Percentiles rank a stretch among this genome's conserved stretches.
Evolutionary conservation across 2,888 invertebrate species (phyloP).

Genomic region (Agrotis exclamationis): DNA sequence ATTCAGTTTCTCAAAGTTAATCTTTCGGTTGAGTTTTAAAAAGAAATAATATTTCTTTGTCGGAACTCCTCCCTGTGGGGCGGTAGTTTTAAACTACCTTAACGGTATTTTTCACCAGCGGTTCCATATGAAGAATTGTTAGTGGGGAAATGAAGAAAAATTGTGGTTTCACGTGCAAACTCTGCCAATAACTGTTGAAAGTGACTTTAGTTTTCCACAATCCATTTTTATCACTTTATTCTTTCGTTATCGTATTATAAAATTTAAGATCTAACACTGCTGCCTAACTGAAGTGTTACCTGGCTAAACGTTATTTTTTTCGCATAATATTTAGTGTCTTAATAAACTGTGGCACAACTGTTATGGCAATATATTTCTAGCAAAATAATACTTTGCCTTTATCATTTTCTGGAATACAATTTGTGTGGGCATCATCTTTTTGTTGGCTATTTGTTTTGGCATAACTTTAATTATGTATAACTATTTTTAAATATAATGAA

Average conservation of each 20-base stretch:
- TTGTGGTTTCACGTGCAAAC: background rate
- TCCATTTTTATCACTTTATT: conserved; percentile 3
- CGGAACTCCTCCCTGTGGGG: conserved; percentile 20
- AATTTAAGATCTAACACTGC: too few relatives aligned
- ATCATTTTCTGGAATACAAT: too few relatives aligned
- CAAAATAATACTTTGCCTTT: too few relatives aligned
- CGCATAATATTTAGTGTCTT: too few relatives aligned
- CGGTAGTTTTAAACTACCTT: conserved; percentile 42
- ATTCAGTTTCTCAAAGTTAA: conserved; percentile 56
- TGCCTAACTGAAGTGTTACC: too few relatives aligned
- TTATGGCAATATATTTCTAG: too few relatives aligned
- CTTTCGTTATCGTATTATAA: background rate
- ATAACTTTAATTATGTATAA: too few relatives aligned
- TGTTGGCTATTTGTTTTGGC: too few relatives aligned
- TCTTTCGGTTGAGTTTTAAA: conserved; percentile 43
- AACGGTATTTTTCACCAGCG: conserved; percentile 34
- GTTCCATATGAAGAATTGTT: conserved; percentile 29
- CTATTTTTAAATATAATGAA: too few relatives aligned
- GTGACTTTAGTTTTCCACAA: background rate
- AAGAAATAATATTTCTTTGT: conserved; percentile 52
- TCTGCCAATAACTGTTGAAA: conserved; percentile 17
- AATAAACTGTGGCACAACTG: too few relatives aligned
- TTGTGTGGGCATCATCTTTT: too few relatives aligned
- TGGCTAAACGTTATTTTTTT: too few relatives aligned
- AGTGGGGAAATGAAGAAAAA: conserved; percentile 17